Conservation (phyloP, 1,140 invertebrate species). For the Heliconius congener region DNA sequence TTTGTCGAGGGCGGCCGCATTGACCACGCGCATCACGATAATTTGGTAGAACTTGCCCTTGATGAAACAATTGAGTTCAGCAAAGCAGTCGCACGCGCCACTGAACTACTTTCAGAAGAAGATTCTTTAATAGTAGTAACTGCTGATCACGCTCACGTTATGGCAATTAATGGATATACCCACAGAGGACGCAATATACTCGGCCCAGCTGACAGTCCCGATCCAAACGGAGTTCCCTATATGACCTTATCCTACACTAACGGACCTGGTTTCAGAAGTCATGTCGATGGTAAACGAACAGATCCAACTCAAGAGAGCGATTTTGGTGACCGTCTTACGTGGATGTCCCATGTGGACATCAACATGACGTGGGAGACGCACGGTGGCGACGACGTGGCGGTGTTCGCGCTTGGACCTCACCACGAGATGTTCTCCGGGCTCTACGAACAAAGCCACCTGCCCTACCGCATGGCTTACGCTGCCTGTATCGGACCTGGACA, state of each 20-base stretch:
- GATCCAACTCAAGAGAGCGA: slow-evolving; percentile 57
- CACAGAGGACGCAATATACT: slow-evolving; percentile 81
- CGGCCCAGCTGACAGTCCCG: slow-evolving; percentile 72
- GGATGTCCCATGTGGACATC: slow-evolving; percentile 66
- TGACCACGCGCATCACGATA: slow-evolving; percentile 91
- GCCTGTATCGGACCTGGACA: slow-evolving; percentile 57
- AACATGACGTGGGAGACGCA: slow-evolving; percentile 76
- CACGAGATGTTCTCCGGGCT: slow-evolving; percentile 83
- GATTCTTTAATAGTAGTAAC: slow-evolving; percentile 88
- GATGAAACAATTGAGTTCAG: slow-evolving; percentile 84
- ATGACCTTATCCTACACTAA: slow-evolving; percentile 89
- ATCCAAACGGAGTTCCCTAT: slow-evolving; percentile 82
- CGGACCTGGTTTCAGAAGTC: slow-evolving; percentile 84
- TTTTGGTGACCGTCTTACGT: slow-evolving; percentile 43
- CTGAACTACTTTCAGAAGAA: slow-evolving; percentile 29
- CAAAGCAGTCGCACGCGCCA: slow-evolving; percentile 64
- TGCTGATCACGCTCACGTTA: slow-evolving; percentile 86
- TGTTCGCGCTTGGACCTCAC: slow-evolving; percentile 83
- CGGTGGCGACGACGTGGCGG: slow-evolving; percentile 86
- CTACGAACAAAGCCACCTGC: slow-evolving; percentile 84
- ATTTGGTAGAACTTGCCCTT: slow-evolving; percentile 84
- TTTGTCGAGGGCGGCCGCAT: slow-evolving; percentile 94
- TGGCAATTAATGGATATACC: slow-evolving; percentile 86
- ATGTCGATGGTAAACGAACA: slow-evolving; percentile 61
- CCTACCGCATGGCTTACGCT: slow-evolving; percentile 83